Conservation (phyloP, 2,113 vertebrate species). For the Rhynchomys soricoides region DNA sequence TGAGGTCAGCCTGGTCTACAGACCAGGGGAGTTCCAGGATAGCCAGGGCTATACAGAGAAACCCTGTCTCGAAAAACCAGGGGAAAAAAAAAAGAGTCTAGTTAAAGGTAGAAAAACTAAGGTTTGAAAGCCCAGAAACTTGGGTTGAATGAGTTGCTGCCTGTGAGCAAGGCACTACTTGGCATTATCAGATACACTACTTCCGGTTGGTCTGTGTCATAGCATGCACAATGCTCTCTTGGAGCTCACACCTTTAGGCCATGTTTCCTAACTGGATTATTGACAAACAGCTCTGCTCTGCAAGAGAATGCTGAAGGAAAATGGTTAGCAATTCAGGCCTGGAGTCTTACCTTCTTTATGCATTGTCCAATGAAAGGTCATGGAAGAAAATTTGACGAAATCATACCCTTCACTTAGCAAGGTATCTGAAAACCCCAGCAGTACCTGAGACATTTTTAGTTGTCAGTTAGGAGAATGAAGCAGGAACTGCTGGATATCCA, state of each 20-base stretch:
- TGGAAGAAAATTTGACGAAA: neutral
- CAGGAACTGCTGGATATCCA: neutral
- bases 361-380: neutral
- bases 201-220: neutral
- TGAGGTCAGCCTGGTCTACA: too few species aligned
- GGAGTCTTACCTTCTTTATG: neutral
- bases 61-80: too few species aligned
- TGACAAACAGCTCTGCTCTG: neutral
- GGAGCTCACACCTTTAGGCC: neutral
- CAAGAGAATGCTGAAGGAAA: neutral
- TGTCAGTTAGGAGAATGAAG: neutral
- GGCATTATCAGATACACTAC: neutral
- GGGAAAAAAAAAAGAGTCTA: slow-evolving; percentile 26
- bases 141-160: neutral
- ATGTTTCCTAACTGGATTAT: too few species aligned
- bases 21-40: too few species aligned
- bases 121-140: neutral
- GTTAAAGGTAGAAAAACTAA: neutral
- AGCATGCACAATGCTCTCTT: neutral
- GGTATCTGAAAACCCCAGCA: neutral
- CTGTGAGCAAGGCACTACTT: neutral
- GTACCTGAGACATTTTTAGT: neutral
- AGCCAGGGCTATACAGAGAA: too few species aligned
- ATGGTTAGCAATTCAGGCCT: neutral
- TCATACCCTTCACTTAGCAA: neutral